These are phyloP conservation scores for Apogon talboti DNA, from an alignment of 2,797 vertebrate genomes.

Conservation along the genomic window DNA sequence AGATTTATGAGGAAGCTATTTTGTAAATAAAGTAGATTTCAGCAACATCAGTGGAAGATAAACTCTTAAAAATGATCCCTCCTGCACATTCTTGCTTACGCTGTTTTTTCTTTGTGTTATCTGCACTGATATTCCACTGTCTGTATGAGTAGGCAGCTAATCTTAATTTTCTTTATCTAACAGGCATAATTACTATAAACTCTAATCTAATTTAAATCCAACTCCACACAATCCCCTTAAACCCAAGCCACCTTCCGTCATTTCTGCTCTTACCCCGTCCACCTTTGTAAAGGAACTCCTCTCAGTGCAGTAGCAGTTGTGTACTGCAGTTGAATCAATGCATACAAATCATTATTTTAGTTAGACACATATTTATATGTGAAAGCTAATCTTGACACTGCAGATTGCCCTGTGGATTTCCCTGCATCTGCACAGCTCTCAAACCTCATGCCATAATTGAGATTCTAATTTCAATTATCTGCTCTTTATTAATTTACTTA, in stretches of 20 bases:
- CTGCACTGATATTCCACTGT: not conserved
- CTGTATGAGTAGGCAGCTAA: conserved; percentile 2
- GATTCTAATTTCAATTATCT: conserved; percentile 11
- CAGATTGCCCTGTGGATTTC: not conserved
- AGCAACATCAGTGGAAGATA: not conserved
- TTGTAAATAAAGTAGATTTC: conserved; percentile 1
- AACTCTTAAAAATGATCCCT: not conserved
- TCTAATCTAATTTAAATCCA: conserved; percentile 9
- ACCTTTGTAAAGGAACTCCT: too few species aligned
- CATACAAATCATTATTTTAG: too few species aligned
- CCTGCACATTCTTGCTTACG: not conserved
- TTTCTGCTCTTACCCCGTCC: conserved; percentile 5
- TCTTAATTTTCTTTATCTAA: conserved; percentile 8
- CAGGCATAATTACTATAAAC: conserved; percentile 13
- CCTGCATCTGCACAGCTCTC: conserved; percentile 7
- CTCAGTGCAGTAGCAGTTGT: too few species aligned
- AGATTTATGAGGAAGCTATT: conserved; percentile 5
- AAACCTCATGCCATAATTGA: conserved; percentile 19
- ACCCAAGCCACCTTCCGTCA: conserved; percentile 3
- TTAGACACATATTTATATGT: too few species aligned
- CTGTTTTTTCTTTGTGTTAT: not conserved
- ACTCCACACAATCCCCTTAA: conserved; percentile 3
- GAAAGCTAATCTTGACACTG: too few species aligned
- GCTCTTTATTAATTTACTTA: not conserved
- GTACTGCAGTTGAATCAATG: too few species aligned